Percentiles rank a stretch among this genome's conserved stretches.
phyloP scores from a whole-genome alignment of 2,113 vertebrate genomes.

The Pituophis catenifer region DNA sequence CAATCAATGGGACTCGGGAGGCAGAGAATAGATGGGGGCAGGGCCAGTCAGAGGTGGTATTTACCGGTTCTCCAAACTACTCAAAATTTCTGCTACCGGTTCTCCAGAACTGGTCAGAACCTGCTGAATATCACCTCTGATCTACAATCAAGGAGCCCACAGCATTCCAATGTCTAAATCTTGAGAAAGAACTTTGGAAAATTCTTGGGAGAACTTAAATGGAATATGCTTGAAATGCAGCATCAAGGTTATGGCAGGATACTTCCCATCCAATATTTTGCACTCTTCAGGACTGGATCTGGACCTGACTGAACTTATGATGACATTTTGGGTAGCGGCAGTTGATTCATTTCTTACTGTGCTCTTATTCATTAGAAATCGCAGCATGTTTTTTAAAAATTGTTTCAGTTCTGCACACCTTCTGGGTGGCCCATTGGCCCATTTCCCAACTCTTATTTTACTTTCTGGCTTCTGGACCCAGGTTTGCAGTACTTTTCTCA shows the following conservation, averaged over 20 bases:
- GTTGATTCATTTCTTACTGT: background rate
- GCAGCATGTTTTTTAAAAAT: background rate
- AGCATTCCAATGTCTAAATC: background rate
- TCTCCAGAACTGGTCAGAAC: too few species aligned
- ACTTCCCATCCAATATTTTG: background rate
- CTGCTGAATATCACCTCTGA: too few species aligned
- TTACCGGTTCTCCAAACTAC: too few species aligned
- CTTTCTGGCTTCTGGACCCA: background rate
- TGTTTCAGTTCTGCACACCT: background rate
- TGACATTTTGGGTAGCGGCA: background rate
- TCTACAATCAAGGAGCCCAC: background rate
- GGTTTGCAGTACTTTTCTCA: background rate
- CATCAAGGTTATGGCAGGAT: background rate
- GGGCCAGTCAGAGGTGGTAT: too few species aligned
- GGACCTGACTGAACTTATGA: background rate
- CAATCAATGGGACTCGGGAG: too few species aligned
- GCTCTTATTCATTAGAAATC: background rate
- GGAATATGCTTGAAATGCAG: background rate
- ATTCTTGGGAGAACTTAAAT: background rate
- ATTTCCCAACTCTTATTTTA: background rate
- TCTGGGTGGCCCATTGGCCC: background rate
- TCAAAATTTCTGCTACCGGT: too few species aligned
- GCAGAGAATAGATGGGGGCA: too few species aligned
- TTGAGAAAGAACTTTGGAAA: background rate
- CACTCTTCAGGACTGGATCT: background rate